These are phyloP conservation scores for Taenaris catops DNA, from an alignment of 2,888 invertebrate species.

Conservation along the genomic window DNA sequence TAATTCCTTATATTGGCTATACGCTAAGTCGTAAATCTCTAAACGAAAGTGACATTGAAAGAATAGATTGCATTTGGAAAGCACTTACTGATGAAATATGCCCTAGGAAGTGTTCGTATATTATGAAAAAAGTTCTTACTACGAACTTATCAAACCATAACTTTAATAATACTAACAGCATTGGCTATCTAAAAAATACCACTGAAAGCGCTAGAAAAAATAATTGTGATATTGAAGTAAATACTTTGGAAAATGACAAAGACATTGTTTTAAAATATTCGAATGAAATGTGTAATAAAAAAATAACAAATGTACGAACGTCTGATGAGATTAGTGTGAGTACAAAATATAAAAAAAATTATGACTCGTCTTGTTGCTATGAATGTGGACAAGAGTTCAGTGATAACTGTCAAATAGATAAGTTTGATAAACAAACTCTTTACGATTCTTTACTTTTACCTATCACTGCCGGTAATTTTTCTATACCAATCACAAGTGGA, in stretches of 20 bases:
- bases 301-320: constrained; percentile 31
- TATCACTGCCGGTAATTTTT: constrained; percentile 20
- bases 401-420: constrained; percentile 19
- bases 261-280: constrained; percentile 37
- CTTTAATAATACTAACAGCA: background rate
- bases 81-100: constrained; percentile 29
- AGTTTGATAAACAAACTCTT: constrained; percentile 26
- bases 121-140: constrained; percentile 35
- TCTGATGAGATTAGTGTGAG: constrained; percentile 28
- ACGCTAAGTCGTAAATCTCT: constrained; percentile 54
- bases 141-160: constrained; percentile 20
- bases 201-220: background rate
- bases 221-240: constrained; percentile 9
- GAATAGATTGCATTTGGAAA: constrained; percentile 40
- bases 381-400: constrained; percentile 7
- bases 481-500: constrained; percentile 23
- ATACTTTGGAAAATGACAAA: constrained; percentile 23
- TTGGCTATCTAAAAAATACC: background rate
- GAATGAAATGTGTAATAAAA: constrained; percentile 24
- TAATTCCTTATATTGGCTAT: constrained; percentile 42
- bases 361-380: constrained; percentile 18
- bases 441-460: constrained; percentile 36
- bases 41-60: constrained; percentile 31
- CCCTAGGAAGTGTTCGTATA: constrained; percentile 39
- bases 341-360: constrained; percentile 17